Evolutionary conservation across 2,113 vertebrate genomes (phyloP).

Genomic region (Tonatia bakeri): DNA sequence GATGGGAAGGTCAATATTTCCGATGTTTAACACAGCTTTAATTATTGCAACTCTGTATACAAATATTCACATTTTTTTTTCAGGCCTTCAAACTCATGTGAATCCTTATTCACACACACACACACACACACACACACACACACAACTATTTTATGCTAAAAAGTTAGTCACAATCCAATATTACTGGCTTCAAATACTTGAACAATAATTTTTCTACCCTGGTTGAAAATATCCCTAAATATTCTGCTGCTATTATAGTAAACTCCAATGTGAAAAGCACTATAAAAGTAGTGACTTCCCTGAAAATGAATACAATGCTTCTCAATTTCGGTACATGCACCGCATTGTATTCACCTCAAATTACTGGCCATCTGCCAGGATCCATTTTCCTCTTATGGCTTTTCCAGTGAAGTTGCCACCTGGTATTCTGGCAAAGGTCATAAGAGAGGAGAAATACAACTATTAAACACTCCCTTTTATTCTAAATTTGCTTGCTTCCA

Average conservation of each 20-base stretch:
- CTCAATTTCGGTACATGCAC: background rate
- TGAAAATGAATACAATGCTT: constrained; percentile 14
- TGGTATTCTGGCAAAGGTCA: constrained; percentile 34
- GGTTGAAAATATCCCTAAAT: background rate
- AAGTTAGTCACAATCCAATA: background rate
- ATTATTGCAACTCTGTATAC: background rate
- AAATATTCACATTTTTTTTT: constrained; percentile 7
- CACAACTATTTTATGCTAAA: background rate
- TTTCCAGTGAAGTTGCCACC: background rate
- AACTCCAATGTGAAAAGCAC: background rate
- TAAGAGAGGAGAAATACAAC: constrained; percentile 45
- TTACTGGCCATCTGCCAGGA: constrained; percentile 43
- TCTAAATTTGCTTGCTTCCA: constrained; percentile 52
- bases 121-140: background rate
- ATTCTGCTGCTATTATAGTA: background rate
- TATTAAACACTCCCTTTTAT: background rate
- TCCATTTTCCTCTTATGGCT: background rate
- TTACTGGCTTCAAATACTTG: background rate
- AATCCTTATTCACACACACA: background rate
- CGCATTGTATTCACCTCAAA: background rate
- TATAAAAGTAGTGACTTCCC: background rate
- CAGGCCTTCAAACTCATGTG: background rate
- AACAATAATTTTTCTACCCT: background rate
- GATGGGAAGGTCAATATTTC: background rate
- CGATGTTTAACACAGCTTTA: background rate